phyloP scores from a whole-genome alignment of 2,888 invertebrate genomes.

The Leucozona laternaria region DNA sequence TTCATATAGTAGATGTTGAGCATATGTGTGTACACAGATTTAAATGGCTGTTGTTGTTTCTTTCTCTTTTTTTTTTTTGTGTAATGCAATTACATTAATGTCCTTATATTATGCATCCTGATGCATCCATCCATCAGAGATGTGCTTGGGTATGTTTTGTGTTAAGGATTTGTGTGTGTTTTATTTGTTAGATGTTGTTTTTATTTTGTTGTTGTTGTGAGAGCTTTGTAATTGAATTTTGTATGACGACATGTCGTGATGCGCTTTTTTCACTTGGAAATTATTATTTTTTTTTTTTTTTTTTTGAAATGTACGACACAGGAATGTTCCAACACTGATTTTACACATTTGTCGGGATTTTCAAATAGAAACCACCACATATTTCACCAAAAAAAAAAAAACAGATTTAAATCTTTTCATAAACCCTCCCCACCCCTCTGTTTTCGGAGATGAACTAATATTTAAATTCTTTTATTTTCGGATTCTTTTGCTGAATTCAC shows the following conservation, averaged over 20 bases:
- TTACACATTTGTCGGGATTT: conserved; percentile 20
- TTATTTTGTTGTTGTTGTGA: background rate
- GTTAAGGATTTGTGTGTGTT: background rate
- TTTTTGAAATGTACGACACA: conserved; percentile 1
- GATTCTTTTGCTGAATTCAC: background rate
- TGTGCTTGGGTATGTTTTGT: background rate
- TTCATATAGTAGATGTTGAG: background rate
- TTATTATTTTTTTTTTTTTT: background rate
- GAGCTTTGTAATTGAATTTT: conserved; percentile 5
- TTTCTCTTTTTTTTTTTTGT: background rate
- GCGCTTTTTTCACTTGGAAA: background rate
- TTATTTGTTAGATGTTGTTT: background rate
- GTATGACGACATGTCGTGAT: background rate
- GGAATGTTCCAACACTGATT: conserved; percentile 22
- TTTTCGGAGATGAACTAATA: background rate
- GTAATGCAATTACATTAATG: conserved; percentile 22
- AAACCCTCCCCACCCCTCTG: background rate
- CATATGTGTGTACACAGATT: conserved; percentile 27
- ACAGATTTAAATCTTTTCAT: background rate
- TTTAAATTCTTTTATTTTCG: conserved; percentile 13
- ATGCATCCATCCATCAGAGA: conserved; percentile 19
- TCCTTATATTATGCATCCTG: conserved; percentile 18
- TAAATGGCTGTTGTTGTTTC: background rate
- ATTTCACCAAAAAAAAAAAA: background rate
- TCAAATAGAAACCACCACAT: conserved; percentile 11